Conservation (phyloP, 2,113 vertebrate species). For the Formicarius rufipectus region DNA sequence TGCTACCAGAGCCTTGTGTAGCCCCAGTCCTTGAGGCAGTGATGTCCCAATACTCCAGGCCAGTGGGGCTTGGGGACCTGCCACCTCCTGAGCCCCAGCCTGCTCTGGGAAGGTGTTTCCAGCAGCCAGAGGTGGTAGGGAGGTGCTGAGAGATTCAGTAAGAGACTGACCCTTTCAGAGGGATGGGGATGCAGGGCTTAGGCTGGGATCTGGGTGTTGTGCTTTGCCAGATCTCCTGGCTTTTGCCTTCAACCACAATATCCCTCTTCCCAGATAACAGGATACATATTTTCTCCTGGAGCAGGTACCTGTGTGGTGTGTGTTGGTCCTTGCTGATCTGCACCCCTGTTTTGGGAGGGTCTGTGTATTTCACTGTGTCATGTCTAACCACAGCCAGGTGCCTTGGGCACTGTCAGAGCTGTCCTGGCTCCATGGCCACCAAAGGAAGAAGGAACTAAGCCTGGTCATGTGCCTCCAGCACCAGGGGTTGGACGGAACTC, state of each 20-base stretch:
- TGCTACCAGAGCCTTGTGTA: not conserved
- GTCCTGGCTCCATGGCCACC: not conserved
- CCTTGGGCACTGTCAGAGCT: not conserved
- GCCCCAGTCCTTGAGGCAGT: no score
- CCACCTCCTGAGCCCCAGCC: not conserved
- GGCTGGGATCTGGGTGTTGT: not conserved
- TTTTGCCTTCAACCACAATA: not conserved
- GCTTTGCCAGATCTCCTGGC: not conserved
- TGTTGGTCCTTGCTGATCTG: not conserved
- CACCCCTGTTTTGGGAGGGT: not conserved
- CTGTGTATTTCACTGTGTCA: rapidly evolving
- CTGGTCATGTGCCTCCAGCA: not conserved
- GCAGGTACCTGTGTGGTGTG: rapidly evolving
- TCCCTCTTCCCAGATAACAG: not conserved
- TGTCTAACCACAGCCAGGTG: rapidly evolving
- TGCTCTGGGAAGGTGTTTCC: not conserved
- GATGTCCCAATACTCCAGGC: not conserved
- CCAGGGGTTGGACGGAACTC: not conserved
- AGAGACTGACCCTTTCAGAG: not conserved
- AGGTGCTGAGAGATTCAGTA: not conserved
- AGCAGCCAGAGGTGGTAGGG: not conserved
- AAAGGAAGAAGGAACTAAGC: not conserved
- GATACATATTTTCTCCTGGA: not conserved
- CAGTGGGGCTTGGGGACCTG: not conserved
- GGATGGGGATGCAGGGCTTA: not conserved